A percentile compares a stretch with the other conserved stretches of the same genome.
These are phyloP conservation scores for Penelope pileata DNA, from an alignment of 2,113 vertebrate genomes.

Conservation along the genomic window DNA sequence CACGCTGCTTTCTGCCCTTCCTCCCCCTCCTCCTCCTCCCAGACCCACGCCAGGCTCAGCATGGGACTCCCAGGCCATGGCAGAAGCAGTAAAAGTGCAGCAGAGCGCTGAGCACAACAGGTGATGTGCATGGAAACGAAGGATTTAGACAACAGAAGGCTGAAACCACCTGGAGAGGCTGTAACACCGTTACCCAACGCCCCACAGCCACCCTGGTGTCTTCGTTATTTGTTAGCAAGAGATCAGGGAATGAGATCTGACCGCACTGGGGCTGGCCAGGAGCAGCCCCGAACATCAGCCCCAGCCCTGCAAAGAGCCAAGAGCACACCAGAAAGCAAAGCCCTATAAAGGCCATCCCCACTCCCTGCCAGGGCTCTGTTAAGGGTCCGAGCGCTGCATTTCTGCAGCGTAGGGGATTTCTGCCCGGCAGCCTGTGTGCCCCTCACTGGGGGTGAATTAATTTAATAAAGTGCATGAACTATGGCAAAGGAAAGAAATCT, in stretches of 20 bases:
- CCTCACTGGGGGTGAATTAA: not conserved
- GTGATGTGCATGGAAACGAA: not conserved
- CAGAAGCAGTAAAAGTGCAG: not conserved
- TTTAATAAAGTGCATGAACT: not conserved
- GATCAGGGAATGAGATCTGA: rapidly evolving
- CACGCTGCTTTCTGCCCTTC: not conserved
- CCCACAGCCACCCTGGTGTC: rapidly evolving
- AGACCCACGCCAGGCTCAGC: rapidly evolving
- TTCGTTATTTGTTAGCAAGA: not conserved
- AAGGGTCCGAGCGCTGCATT: no score
- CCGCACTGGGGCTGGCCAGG: not conserved
- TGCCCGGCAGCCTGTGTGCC: not conserved
- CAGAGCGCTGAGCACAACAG: not conserved
- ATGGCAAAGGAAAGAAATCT: not conserved
- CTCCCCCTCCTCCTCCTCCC: not conserved
- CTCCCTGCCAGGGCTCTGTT: no score
- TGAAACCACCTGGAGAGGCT: not conserved
- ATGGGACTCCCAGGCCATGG: rapidly evolving
- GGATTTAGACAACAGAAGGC: not conserved
- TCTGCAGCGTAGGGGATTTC: no score
- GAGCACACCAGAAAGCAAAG: not conserved
- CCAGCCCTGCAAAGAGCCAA: not conserved
- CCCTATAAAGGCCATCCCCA: not conserved
- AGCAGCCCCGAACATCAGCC: no score
- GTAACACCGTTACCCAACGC: rapidly evolving